phyloP scores from a whole-genome alignment of 2,888 invertebrate genomes.

The Catotricha subobsoleta region DNA sequence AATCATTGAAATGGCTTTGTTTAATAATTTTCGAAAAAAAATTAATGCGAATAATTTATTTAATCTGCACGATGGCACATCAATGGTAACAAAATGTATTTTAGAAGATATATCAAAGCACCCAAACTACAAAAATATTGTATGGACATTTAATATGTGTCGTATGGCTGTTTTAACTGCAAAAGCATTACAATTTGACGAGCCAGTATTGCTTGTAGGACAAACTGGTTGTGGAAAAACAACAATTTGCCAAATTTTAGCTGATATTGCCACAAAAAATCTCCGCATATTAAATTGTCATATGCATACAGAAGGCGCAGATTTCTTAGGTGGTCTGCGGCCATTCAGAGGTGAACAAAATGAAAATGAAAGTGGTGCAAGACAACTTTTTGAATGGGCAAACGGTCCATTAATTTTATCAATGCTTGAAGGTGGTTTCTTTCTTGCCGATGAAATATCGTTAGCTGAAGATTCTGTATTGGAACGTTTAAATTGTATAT shows the following conservation, averaged over 20 bases:
- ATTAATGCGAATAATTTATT: conserved; percentile 56
- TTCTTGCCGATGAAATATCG: conserved; percentile 97
- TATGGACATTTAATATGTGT: conserved; percentile 89
- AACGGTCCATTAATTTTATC: conserved; percentile 88
- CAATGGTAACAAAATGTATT: conserved; percentile 55
- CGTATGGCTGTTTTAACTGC: conserved; percentile 56
- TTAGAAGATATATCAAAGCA: conserved; percentile 39
- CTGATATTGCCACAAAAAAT: conserved; percentile 44
- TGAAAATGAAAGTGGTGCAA: conserved; percentile 19
- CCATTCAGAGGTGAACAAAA: conserved; percentile 54
- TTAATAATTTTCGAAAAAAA: conserved; percentile 59
- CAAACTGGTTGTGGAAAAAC: conserved; percentile 98
- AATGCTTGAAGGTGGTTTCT: conserved; percentile 73
- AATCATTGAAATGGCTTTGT: conserved; percentile 62
- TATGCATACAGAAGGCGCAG: conserved; percentile 95
- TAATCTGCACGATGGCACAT: conserved; percentile 45
- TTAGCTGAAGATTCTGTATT: conserved; percentile 95
- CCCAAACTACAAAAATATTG: conserved; percentile 45
- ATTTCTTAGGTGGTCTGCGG: conserved; percentile 88
- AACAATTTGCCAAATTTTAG: conserved; percentile 78
- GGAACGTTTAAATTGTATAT: conserved; percentile 87
- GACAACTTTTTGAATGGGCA: conserved; percentile 84
- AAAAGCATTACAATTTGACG: conserved; percentile 76
- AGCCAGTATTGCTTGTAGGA: conserved; percentile 89
- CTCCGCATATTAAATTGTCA: conserved; percentile 88